Evolutionary conservation across 2,797 vertebrate species (phyloP).

Genomic region (Girardinus metallicus): DNA sequence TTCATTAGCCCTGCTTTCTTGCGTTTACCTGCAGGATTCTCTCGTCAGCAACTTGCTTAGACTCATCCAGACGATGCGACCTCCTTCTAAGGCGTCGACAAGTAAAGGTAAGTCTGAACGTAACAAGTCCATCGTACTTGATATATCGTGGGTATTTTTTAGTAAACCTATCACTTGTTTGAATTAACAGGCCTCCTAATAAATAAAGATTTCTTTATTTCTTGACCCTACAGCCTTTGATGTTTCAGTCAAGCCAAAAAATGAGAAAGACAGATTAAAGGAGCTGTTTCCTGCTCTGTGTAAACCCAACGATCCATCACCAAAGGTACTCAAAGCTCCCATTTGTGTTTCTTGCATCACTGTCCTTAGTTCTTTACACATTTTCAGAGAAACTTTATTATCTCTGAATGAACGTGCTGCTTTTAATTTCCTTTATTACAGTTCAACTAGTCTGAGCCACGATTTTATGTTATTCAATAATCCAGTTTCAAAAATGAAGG

Average conservation of each 20-base stretch:
- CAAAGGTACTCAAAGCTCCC: conserved; percentile 77
- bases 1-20: neutral
- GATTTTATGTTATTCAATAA: neutral
- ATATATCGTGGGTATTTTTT: neutral
- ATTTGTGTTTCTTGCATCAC: neutral
- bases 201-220: no score
- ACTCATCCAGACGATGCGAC: conserved; percentile 97
- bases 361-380: neutral
- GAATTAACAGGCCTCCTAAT: neutral
- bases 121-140: neutral
- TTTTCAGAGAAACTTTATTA: neutral
- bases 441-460: neutral
- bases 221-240: conserved; percentile 67
- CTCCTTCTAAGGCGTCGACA: conserved; percentile 83
- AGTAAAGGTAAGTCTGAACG: conserved; percentile 82
- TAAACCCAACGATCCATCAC: conserved; percentile 86
- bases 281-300: conserved; percentile 95
- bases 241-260: conserved; percentile 80
- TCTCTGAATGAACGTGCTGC: neutral
- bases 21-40: conserved; percentile 84
- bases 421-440: neutral
- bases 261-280: conserved; percentile 89
- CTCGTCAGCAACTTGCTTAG: conserved; percentile 92
- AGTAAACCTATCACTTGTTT: neutral
- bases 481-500: neutral